Evolutionary conservation across 2,797 vertebrate genomes (phyloP).

Genomic region (Balearica regulorum): DNA sequence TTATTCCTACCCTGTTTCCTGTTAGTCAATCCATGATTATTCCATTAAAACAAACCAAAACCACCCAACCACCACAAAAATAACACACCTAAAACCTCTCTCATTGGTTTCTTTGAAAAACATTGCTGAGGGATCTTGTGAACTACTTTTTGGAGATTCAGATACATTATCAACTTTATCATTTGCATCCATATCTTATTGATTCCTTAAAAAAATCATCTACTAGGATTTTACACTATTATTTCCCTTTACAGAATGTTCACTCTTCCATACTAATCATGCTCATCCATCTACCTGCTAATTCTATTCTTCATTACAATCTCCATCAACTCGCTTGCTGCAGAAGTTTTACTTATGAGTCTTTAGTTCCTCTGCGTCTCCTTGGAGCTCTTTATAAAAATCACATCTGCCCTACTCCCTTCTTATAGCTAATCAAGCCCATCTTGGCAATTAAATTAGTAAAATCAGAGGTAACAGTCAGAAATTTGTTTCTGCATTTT

Average conservation of each 20-base stretch:
- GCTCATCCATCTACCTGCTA: neutral
- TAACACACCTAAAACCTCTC: too few relatives aligned
- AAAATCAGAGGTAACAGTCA: neutral
- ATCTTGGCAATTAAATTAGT: neutral
- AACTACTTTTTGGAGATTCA: neutral
- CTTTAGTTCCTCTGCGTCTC: neutral
- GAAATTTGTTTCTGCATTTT: neutral
- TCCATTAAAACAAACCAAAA: neutral
- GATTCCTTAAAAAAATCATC: neutral
- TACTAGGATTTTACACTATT: neutral
- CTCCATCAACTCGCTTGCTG: neutral
- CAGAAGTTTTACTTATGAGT: neutral
- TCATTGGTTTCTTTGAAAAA: neutral
- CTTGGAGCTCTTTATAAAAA: neutral
- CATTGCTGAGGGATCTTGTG: neutral
- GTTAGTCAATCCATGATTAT: neutral
- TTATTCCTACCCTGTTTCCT: neutral
- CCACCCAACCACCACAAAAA: too few relatives aligned
- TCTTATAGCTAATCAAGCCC: neutral
- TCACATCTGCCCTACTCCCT: neutral
- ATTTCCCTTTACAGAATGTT: neutral
- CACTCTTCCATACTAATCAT: neutral
- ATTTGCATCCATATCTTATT: neutral
- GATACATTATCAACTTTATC: neutral
- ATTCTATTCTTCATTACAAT: neutral